These are phyloP conservation scores for Turritopsis rubra DNA, from an alignment of 30 jellyfish, hydroid and myxozoan genomes.

Conservation along the genomic window DNA sequence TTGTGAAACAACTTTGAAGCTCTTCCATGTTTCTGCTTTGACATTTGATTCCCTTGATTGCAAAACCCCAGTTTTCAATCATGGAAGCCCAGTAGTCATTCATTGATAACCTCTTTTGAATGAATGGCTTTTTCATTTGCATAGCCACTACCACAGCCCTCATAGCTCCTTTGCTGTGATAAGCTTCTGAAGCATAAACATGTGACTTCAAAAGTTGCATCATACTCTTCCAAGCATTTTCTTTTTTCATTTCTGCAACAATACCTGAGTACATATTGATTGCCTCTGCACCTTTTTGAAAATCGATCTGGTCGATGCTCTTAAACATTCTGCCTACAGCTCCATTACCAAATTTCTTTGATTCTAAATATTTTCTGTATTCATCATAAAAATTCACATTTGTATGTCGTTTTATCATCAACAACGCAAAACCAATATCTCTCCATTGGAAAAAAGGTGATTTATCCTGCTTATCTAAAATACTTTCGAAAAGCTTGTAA, in stretches of 20 bases:
- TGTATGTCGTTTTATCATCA: background rate
- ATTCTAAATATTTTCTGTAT: background rate
- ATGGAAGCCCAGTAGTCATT: constrained; percentile 29
- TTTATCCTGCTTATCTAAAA: constrained; percentile 2
- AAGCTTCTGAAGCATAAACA: constrained; percentile 39
- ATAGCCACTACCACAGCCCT: constrained; percentile 38
- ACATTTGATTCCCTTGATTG: constrained; percentile 7
- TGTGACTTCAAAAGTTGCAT: background rate
- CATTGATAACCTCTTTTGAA: constrained; percentile 1
- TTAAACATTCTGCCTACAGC: background rate
- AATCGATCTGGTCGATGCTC: background rate
- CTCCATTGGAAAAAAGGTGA: background rate
- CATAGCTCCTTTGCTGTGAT: constrained; percentile 38
- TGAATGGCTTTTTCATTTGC: constrained; percentile 30
- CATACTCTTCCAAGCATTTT: background rate
- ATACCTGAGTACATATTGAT: background rate
- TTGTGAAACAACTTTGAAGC: constrained; percentile 15
- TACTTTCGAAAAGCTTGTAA: background rate
- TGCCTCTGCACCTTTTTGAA: background rate
- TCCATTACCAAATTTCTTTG: background rate
- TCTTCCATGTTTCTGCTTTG: background rate
- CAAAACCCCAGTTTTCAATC: constrained; percentile 35
- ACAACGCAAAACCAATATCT: background rate
- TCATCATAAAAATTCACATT: background rate
- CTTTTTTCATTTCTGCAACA: background rate